A percentile compares a stretch with the other conserved stretches of the same genome.
These are phyloP conservation scores for Megalops cyprinoides DNA, from an alignment of 2,797 vertebrate genomes.

Conservation along the genomic window DNA sequence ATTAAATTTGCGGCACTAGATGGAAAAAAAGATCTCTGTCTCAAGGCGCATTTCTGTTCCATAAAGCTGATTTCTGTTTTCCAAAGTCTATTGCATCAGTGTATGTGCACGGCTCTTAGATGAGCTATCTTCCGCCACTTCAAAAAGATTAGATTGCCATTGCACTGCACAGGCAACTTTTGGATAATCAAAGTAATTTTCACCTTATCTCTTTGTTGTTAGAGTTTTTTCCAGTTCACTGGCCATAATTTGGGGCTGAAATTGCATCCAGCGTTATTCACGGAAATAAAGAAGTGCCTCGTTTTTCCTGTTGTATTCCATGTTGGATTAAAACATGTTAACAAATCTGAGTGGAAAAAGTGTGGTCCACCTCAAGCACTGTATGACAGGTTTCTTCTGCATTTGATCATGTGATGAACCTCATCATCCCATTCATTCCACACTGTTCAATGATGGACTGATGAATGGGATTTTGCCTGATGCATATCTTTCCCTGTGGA, in stretches of 20 bases:
- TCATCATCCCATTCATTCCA: no score
- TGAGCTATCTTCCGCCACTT: background rate
- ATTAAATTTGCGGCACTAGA: background rate
- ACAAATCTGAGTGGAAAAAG: background rate
- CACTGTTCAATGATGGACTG: no score
- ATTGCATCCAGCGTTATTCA: background rate
- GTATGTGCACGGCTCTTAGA: background rate
- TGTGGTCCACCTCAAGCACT: no score
- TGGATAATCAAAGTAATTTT: conserved; percentile 2
- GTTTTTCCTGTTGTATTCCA: background rate
- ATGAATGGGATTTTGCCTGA: background rate
- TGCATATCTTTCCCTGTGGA: background rate
- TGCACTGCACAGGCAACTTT: background rate
- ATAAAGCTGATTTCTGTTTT: background rate
- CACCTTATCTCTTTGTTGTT: background rate
- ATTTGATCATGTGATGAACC: no score
- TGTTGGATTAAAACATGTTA: background rate
- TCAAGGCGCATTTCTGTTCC: background rate
- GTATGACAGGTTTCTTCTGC: no score
- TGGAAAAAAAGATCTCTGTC: background rate
- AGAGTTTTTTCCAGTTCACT: background rate
- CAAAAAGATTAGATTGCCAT: background rate
- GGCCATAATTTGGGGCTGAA: background rate
- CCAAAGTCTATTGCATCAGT: background rate
- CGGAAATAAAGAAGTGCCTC: background rate